These are phyloP conservation scores for Drosophila burlai DNA, from an alignment of 1,140 invertebrate species.

Conservation along the genomic window DNA sequence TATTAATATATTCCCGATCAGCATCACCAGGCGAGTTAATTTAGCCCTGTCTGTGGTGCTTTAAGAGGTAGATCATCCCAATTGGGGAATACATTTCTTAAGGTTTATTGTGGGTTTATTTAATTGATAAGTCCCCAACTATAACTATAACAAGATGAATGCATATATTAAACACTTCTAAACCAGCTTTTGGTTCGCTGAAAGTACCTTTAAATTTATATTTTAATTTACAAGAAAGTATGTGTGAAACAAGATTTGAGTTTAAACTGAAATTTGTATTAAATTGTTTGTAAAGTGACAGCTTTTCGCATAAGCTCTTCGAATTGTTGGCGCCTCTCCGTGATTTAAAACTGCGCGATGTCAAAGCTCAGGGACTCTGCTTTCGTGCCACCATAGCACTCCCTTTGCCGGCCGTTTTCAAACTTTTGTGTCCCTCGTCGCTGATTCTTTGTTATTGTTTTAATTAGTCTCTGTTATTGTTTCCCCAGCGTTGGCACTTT, in stretches of 20 bases:
- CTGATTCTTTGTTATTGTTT: constrained; percentile 28
- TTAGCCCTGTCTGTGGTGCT: not conserved
- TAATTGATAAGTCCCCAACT: too few species aligned
- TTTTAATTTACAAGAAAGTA: not conserved
- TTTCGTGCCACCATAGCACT: not conserved
- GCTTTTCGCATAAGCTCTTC: not conserved
- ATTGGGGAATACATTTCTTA: too few species aligned
- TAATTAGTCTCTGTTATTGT: constrained; percentile 43
- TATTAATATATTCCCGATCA: not conserved
- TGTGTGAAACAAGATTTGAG: not conserved
- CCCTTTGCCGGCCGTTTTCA: not conserved
- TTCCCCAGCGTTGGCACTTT: constrained; percentile 1
- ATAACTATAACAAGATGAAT: not conserved
- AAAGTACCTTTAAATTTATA: not conserved
- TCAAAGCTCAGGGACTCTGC: not conserved
- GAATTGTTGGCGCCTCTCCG: not conserved
- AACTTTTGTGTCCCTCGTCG: constrained; percentile 21
- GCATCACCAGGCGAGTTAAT: not conserved
- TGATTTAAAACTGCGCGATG: not conserved
- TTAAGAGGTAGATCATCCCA: not conserved
- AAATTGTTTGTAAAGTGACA: not conserved
- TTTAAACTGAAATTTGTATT: not conserved
- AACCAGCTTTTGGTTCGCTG: not conserved
- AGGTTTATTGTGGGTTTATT: too few species aligned
- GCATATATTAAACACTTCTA: not conserved